These are phyloP conservation scores for Apoda limacodes DNA, from an alignment of 2,888 invertebrate genomes.

Conservation along the genomic window DNA sequence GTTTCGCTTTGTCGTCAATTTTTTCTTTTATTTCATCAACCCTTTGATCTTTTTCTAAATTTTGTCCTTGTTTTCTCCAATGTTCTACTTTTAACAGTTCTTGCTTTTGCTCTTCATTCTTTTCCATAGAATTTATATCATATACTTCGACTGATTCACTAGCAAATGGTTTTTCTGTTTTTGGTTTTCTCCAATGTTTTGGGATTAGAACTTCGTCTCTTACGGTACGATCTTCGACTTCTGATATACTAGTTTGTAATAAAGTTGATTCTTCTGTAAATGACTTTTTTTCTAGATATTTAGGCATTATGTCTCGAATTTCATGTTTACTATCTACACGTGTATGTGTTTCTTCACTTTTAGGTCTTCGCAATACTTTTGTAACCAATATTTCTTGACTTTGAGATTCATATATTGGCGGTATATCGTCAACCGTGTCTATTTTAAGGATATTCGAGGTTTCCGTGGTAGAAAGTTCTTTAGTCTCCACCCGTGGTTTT, in stretches of 20 bases:
- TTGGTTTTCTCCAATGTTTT: slow-evolving; percentile 18
- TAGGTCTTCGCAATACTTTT: slow-evolving; percentile 6
- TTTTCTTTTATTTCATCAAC: neutral
- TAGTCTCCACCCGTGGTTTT: slow-evolving; percentile 22
- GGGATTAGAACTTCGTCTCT: neutral
- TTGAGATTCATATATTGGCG: too few species aligned
- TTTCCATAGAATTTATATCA: slow-evolving; percentile 8
- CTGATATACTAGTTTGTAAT: slow-evolving; percentile 5
- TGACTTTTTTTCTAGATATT: slow-evolving; percentile 5
- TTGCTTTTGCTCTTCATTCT: slow-evolving; percentile 3
- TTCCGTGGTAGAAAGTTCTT: slow-evolving; percentile 21
- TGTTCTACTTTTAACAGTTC: neutral
- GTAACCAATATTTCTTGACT: slow-evolving; percentile 18
- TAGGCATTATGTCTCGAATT: slow-evolving; percentile 23
- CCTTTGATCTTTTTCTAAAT: too few species aligned
- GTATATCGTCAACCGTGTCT: too few species aligned
- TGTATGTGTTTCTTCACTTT: slow-evolving; percentile 11
- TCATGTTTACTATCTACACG: slow-evolving; percentile 22
- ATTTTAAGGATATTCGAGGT: slow-evolving; percentile 23
- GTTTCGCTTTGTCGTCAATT: slow-evolving; percentile 16
- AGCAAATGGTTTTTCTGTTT: slow-evolving; percentile 14
- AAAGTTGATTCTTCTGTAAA: slow-evolving; percentile 14
- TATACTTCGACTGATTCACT: slow-evolving; percentile 22
- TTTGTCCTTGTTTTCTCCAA: slow-evolving; percentile 11
- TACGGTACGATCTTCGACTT: neutral